phyloP scores from a whole-genome alignment of 2,888 invertebrate genomes.

The Ganaspis brasiliensis region DNA sequence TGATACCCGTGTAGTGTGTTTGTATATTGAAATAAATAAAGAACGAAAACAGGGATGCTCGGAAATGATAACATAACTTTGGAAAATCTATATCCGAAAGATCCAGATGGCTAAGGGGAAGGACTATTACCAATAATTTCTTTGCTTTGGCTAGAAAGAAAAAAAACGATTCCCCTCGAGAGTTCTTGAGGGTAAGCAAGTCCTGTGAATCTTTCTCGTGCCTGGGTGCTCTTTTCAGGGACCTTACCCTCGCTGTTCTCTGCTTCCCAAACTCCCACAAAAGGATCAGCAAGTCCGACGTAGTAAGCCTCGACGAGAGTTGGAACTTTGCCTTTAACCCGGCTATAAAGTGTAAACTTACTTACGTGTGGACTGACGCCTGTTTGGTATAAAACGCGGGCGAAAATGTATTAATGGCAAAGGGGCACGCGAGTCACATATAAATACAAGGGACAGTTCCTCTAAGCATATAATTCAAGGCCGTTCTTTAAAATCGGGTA shows the following conservation, averaged over 20 bases:
- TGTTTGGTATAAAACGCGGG: slow-evolving; percentile 26
- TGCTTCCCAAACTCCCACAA: slow-evolving; percentile 44
- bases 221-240: slow-evolving; percentile 52
- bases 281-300: slow-evolving; percentile 46
- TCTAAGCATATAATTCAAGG: not conserved
- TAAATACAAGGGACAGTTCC: slow-evolving; percentile 6
- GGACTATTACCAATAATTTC: slow-evolving; percentile 65
- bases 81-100: slow-evolving; percentile 28
- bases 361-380: slow-evolving; percentile 27
- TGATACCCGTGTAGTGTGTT: too few species aligned
- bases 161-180: slow-evolving; percentile 47
- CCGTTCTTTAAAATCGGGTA: not conserved
- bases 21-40: too few species aligned
- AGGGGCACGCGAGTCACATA: slow-evolving; percentile 32
- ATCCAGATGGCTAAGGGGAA: slow-evolving; percentile 58
- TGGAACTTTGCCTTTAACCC: slow-evolving; percentile 35
- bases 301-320: slow-evolving; percentile 36
- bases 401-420: slow-evolving; percentile 33
- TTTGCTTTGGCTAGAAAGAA: slow-evolving; percentile 47
- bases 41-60: too few species aligned
- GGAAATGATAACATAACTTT: not conserved
- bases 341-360: slow-evolving; percentile 40
- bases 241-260: slow-evolving; percentile 43
- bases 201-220: slow-evolving; percentile 50
- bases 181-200: slow-evolving; percentile 45